A percentile compares a stretch with the other conserved stretches of the same genome.
phyloP scores from a whole-genome alignment of 2,888 invertebrate genomes.

The Beris morrisii region DNA sequence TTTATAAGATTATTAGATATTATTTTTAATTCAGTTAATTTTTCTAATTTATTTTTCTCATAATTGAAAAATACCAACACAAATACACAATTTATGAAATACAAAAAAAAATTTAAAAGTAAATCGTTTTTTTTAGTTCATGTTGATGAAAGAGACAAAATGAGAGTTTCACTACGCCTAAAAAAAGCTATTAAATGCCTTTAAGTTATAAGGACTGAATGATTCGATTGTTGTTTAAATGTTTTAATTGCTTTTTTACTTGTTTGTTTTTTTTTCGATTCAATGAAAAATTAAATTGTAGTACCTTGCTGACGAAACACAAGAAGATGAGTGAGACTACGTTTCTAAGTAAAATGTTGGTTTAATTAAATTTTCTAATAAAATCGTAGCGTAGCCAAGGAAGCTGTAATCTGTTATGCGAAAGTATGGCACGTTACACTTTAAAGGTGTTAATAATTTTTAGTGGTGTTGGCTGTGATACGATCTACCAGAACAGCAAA shows the following conservation, averaged over 20 bases:
- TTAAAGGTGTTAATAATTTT: too few species aligned
- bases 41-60: conserved; percentile 33
- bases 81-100: conserved; percentile 18
- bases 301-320: not conserved
- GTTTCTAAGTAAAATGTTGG: too few species aligned
- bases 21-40: conserved; percentile 25
- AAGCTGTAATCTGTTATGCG: too few species aligned
- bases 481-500: too few species aligned
- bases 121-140: not conserved
- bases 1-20: conserved; percentile 19
- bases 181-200: not conserved
- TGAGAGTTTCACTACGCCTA: not conserved
- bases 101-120: conserved; percentile 1
- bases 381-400: not conserved
- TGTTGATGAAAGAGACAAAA: not conserved
- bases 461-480: too few species aligned
- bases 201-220: too few species aligned
- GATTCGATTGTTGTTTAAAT: conserved; percentile 1
- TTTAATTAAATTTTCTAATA: not conserved
- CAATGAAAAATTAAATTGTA: not conserved
- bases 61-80: conserved; percentile 28
- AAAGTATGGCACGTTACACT: too few species aligned
- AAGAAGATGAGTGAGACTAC: not conserved
- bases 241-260: not conserved
- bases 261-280: not conserved